phyloP scores from a whole-genome alignment of 53 echinoderm and acorn worm genomes.

The Mesocentrotus franciscanus region DNA sequence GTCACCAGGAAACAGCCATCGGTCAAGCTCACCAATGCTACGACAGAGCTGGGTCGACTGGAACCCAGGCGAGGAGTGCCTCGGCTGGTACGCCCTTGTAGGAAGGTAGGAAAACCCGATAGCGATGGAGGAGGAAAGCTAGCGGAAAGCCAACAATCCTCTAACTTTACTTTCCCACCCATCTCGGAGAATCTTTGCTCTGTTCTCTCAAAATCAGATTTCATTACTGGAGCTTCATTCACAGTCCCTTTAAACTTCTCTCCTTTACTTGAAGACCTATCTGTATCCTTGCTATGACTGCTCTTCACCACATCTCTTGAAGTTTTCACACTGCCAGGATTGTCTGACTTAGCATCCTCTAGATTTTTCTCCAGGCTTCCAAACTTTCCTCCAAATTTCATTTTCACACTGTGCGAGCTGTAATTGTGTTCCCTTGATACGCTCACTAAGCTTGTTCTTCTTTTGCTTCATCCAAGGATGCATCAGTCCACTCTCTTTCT shows the following conservation, averaged over 20 bases:
- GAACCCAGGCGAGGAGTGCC: background rate
- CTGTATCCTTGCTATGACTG: background rate
- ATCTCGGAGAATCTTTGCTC: slow-evolving; percentile 19
- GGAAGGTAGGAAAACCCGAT: slow-evolving; percentile 50
- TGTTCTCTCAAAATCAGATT: background rate
- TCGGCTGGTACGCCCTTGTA: slow-evolving; percentile 22
- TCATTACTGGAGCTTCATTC: background rate
- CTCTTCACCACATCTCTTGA: background rate
- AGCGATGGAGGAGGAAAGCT: slow-evolving; percentile 59
- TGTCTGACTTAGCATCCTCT: background rate
- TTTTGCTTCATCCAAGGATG: background rate
- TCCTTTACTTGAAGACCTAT: too few relatives aligned
- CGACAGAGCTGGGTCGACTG: slow-evolving; percentile 51
- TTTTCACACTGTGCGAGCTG: slow-evolving; percentile 32
- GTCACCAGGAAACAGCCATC: slow-evolving; percentile 54
- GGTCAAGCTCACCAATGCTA: slow-evolving; percentile 66
- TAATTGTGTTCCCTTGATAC: slow-evolving; percentile 19
- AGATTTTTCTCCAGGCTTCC: slow-evolving; percentile 52
- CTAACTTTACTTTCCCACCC: slow-evolving; percentile 8
- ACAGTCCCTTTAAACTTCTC: background rate
- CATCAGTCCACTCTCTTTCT: background rate
- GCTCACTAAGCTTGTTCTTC: background rate
- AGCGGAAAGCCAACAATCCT: slow-evolving; percentile 60
- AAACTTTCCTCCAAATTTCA: slow-evolving; percentile 63
- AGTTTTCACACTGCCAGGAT: background rate